phyloP scores from a whole-genome alignment of 2,797 vertebrate species.

The Pipistrellus pipistrellus region DNA sequence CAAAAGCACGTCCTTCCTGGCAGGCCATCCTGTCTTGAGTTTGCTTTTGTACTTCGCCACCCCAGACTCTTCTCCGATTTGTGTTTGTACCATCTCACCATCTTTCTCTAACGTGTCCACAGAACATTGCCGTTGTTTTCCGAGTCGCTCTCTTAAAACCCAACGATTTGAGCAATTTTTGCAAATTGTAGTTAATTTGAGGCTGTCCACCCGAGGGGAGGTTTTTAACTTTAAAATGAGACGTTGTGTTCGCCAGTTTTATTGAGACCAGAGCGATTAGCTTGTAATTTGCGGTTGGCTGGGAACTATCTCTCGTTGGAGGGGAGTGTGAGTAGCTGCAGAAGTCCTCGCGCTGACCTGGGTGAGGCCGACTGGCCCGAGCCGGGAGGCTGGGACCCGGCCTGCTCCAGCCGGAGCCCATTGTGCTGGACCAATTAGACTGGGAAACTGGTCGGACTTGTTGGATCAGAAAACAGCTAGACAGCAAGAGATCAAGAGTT shows the following conservation, averaged over 20 bases:
- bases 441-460: conserved; percentile 46
- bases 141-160: conserved; percentile 49
- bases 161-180: conserved; percentile 47
- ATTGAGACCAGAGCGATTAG: conserved; percentile 63
- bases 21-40: not conserved
- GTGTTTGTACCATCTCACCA: conserved; percentile 38
- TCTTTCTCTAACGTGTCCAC: conserved; percentile 55
- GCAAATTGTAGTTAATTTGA: conserved; percentile 70
- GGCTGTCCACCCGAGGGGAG: not conserved
- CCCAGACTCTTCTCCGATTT: conserved; percentile 9
- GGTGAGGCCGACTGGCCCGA: not conserved
- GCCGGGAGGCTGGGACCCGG: conserved; percentile 20
- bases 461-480: conserved; percentile 49
- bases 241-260: conserved; percentile 62
- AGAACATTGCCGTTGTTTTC: conserved; percentile 66
- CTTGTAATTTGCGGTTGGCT: conserved; percentile 61
- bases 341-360: not conserved
- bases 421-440: not conserved
- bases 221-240: conserved; percentile 65
- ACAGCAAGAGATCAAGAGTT: not conserved
- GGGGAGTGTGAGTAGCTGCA: conserved; percentile 6
- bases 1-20: not conserved
- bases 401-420: not conserved
- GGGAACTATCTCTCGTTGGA: not conserved
- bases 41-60: conserved; percentile 50